These are phyloP conservation scores for Neodiprion lecontei DNA, from an alignment of 1,140 invertebrate genomes.

Conservation along the genomic window DNA sequence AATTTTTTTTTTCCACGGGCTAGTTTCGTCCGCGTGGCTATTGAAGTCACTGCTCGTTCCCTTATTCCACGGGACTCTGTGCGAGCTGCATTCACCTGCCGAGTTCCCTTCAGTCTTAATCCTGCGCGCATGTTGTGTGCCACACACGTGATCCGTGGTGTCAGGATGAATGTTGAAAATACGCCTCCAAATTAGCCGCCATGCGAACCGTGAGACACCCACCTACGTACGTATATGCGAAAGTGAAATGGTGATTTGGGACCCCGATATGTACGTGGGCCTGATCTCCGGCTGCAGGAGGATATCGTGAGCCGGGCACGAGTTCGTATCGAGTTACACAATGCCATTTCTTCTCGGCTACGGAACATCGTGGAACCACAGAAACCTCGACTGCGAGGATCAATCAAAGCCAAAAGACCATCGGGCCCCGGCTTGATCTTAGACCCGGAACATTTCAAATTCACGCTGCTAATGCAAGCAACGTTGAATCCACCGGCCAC, in stretches of 20 bases:
- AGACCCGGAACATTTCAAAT: neutral
- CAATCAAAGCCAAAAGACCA: neutral
- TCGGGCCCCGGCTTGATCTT: neutral
- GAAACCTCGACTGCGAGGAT: constrained; percentile 1
- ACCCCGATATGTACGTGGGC: neutral
- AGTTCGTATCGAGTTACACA: neutral
- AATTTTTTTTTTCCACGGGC: no score
- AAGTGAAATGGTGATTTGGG: constrained; percentile 7
- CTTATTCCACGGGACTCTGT: neutral
- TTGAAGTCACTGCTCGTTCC: no score
- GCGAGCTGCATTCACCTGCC: neutral
- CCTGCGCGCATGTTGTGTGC: neutral
- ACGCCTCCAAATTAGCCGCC: constrained; percentile 1
- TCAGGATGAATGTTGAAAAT: neutral
- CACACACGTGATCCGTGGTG: neutral
- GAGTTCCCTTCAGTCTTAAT: neutral
- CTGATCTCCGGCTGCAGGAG: no score
- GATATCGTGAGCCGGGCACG: no score
- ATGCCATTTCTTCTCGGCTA: neutral
- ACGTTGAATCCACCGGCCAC: no score
- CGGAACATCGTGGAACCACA: neutral
- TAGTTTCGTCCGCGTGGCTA: no score
- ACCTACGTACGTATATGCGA: neutral
- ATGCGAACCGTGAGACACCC: neutral
- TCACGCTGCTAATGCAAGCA: neutral